Base-by-base conservation (phyloP, 2,113 vertebrate species). In the Aphelocoma coerulescens region DNA sequence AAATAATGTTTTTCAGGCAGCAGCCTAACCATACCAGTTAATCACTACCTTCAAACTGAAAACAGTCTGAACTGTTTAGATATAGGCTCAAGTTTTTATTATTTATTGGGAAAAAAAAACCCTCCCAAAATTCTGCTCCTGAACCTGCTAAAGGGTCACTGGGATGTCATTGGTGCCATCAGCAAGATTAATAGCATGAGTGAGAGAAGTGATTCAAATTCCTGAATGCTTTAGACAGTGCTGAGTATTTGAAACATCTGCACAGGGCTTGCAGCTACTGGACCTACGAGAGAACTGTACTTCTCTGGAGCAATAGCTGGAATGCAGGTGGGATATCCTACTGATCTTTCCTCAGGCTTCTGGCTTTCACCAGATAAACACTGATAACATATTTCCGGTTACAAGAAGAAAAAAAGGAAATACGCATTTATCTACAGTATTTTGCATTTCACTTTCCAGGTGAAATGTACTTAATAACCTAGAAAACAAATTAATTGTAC, bases 241-340 rank as follows among this genome's bases (percentile, higher is more conserved):
- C 12, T 27, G 75, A 83, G 58, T 73, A 90, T 93, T 76, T 49
- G 54, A 96, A 93, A 93, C 75, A 95, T 92, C 92, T 95, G 95
- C 85, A 94, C 32, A 46, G 79, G 82, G 59, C 94, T 95, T 97
- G 94, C 94, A 93, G 95, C 85, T 93, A 93, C 92, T 69, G 91
- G 92, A 95, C 91, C 46, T 85, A 46, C 0, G 0, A 37, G 54
- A 88, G 85, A 90, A 67, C 82, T 49, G 51, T 67, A 30, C 74
- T 85, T 32, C 61, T 91, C 59, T 82, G 41, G 41, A 86, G 75
- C 57, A 68, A 39, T 48, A 72, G 66, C 67, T 93, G 92, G 88
- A 94, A 96, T 90, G 85, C 85, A 95, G 91, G 75, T 73, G 79
- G 94, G 92, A 88, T 80, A 90, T 93, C 63, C 94, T 76, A 26